Evolutionary conservation across 1,140 invertebrate genomes (phyloP).

Genomic region (Solen grandis): DNA sequence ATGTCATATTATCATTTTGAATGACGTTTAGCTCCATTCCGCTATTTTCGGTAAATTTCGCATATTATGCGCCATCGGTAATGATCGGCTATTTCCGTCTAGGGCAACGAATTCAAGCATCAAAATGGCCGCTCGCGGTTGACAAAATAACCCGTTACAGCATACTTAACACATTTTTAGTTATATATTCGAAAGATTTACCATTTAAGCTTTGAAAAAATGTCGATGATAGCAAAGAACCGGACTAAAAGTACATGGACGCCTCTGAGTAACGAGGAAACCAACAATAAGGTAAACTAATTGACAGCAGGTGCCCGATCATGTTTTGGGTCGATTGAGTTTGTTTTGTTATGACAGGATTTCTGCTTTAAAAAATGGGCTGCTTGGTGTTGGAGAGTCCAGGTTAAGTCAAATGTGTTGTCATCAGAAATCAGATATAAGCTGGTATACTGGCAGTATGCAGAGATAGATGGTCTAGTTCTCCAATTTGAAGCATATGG

Average conservation of each 20-base stretch:
- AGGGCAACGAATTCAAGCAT: constrained; percentile 56
- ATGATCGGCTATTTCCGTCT: constrained; percentile 36
- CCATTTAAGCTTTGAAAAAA: constrained; percentile 47
- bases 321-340: too few relatives aligned
- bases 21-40: too few relatives aligned
- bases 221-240: constrained; percentile 79
- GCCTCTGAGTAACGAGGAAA: constrained; percentile 77
- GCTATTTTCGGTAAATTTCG: constrained; percentile 30
- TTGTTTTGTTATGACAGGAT: too few relatives aligned
- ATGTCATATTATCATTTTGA: too few relatives aligned
- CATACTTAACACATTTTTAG: too few relatives aligned
- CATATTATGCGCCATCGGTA: too few relatives aligned
- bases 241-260: constrained; percentile 80
- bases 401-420: neutral
- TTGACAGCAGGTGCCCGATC: constrained; percentile 48
- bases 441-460: neutral
- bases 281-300: constrained; percentile 76
- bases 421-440: neutral
- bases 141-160: too few relatives aligned
- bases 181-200: neutral
- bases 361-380: neutral
- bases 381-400: neutral
- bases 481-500: neutral
- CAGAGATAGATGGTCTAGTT: neutral
- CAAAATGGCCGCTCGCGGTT: constrained; percentile 65